These are phyloP conservation scores for Hemichromis elongatus DNA, from an alignment of 2,113 vertebrate genomes.

Conservation along the genomic window DNA sequence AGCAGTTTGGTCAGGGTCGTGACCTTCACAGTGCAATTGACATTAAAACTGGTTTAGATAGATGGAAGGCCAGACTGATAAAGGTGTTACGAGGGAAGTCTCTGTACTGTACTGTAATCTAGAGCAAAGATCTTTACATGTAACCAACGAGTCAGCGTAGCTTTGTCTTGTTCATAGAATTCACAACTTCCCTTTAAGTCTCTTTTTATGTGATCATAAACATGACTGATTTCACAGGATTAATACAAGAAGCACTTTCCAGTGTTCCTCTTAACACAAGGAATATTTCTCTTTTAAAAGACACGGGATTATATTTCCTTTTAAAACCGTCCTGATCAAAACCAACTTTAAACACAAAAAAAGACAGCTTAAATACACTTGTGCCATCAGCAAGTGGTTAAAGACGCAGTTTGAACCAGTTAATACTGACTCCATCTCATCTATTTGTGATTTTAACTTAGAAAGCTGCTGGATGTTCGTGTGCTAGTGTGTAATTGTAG, in stretches of 20 bases:
- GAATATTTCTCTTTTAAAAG: neutral
- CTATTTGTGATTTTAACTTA: neutral
- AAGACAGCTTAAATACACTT: neutral
- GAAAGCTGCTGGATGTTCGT: neutral
- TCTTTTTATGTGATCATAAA: neutral
- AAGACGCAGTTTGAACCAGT: neutral
- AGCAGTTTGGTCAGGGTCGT: neutral
- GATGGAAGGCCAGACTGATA: conserved; percentile 6
- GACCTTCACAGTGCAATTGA: conserved; percentile 5
- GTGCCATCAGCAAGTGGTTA: neutral
- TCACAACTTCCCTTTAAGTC: neutral
- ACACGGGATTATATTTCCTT: neutral
- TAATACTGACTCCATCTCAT: neutral
- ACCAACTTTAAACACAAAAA: accelerated
- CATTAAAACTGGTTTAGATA: neutral
- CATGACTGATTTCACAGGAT: neutral
- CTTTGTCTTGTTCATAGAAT: neutral
- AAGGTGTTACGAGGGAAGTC: neutral
- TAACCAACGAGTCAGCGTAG: neutral
- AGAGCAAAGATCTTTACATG: neutral
- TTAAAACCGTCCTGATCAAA: neutral
- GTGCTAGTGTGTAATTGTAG: neutral
- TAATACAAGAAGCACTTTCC: neutral
- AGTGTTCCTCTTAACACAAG: neutral
- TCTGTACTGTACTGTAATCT: neutral